phyloP scores from a whole-genome alignment of 2,797 vertebrate species.

The Diplodus puntazzo region DNA sequence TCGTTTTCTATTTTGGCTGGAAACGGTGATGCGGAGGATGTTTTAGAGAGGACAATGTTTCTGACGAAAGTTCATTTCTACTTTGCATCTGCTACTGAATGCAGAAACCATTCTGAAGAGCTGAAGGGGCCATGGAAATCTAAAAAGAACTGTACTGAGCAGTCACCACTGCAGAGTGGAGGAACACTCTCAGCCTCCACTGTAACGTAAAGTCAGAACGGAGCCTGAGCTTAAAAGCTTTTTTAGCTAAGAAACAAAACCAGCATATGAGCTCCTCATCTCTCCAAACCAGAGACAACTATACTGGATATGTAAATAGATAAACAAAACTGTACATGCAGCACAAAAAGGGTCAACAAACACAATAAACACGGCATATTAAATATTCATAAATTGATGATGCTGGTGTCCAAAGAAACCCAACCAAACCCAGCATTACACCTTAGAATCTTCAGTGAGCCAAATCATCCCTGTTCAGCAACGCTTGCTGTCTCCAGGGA shows the following conservation, averaged over 20 bases:
- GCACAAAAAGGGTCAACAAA: not conserved
- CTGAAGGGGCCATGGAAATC: slow-evolving; percentile 9
- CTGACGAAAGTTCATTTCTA: slow-evolving; percentile 12
- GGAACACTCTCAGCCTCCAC: slow-evolving; percentile 11
- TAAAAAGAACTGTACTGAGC: slow-evolving; percentile 21
- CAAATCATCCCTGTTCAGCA: slow-evolving; percentile 21
- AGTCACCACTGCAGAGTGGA: not conserved
- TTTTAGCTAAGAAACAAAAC: slow-evolving; percentile 2
- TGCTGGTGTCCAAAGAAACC: slow-evolving; percentile 8
- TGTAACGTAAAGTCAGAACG: slow-evolving; percentile 18
- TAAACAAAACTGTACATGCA: slow-evolving; percentile 23
- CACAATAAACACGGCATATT: slow-evolving; percentile 14
- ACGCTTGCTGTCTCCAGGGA: slow-evolving; percentile 22
- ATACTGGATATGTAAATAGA: not conserved
- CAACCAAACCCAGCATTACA: slow-evolving; percentile 13
- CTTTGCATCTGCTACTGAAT: slow-evolving; percentile 16
- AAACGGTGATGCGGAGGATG: not conserved
- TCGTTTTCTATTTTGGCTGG: not conserved
- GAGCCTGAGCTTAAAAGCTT: slow-evolving; percentile 31
- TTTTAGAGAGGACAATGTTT: not conserved
- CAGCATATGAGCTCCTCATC: slow-evolving; percentile 8
- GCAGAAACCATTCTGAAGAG: slow-evolving; percentile 8
- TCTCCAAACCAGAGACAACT: not conserved
- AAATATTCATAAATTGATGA: slow-evolving; percentile 6
- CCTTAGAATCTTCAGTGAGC: slow-evolving; percentile 17